Base-by-base conservation (phyloP, 2,797 vertebrate species). In the Intellagama lesueurii region DNA sequence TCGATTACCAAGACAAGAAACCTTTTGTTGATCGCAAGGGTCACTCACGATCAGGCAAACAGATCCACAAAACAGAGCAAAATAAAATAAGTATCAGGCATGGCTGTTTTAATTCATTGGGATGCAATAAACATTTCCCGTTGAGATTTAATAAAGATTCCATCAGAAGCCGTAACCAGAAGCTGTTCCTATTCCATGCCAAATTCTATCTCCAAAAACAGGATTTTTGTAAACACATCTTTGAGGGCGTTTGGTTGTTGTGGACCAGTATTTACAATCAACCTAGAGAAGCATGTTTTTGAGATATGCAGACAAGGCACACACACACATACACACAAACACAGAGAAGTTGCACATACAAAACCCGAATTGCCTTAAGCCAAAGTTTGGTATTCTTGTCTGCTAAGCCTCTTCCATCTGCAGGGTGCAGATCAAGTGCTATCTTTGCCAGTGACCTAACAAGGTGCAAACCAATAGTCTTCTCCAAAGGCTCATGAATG, bases 1-100 rank as follows among this genome's bases (percentile, higher is more conserved):
- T 78, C 79, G 9, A 83, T 44, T 87, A 94, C 47, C 75, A 86
- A 89, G 49, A 91, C 83, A 92, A 92, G 91, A 94, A 94, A 32
- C 9, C 81, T 91, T 92, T 44, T 0, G 0, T 22, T 90, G 91
- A 83, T 87, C 0, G 0, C 5, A 84, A 87, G 69, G 87, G 83
- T 60, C 92, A 91, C 78, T 60, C 92, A 91, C 78, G 0, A 7
- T 14, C 6, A 89, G 83, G 87, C 44, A 11, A 90, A 91, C 91
- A 90, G 49, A 88, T 8, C 70, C 82, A 68, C 26, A 2, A 22
- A 64, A 22, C 60, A 64, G 60, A 64, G 2, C 60, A 64, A 22
- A 64, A 17, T 64, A 22, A 17, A 64, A 64, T 64, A 64, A 64
- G 60, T 5, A 2, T 56, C n/a, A 52, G 90, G 69, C 7, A 72